A percentile compares a stretch with the other conserved stretches of the same genome.
Conservation (phyloP, 1,140 invertebrate species). For the Lethrus apterus region DNA sequence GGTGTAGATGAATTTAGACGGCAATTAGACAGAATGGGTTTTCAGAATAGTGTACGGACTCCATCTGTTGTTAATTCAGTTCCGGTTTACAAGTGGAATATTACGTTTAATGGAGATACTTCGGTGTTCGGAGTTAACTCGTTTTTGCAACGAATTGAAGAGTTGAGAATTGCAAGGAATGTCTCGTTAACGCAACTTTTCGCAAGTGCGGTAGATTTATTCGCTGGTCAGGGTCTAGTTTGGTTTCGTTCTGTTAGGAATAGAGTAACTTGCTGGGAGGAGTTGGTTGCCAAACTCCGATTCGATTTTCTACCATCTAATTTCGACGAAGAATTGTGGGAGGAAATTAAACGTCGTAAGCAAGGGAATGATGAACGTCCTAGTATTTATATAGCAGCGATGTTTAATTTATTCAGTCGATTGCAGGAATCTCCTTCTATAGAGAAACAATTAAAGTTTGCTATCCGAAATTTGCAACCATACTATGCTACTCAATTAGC, state of each 20-base stretch:
- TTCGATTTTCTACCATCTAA: conserved; percentile 25
- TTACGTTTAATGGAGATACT: conserved; percentile 9
- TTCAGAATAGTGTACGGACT: no score
- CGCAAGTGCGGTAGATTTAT: conserved; percentile 2
- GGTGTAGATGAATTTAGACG: no score
- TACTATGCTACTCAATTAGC: conserved; percentile 1
- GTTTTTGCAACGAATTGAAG: conserved; percentile 10
- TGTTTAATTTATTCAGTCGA: conserved; percentile 33
- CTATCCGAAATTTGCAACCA: no score
- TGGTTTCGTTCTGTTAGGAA: conserved; percentile 3
- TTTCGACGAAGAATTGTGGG: conserved; percentile 27
- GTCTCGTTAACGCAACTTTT: background rate
- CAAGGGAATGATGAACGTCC: conserved; percentile 31
- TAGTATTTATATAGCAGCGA: conserved; percentile 27
- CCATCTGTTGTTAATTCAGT: conserved; percentile 3
- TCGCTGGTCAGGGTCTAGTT: background rate
- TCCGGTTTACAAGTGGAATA: conserved; percentile 10
- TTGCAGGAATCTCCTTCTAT: conserved; percentile 6
- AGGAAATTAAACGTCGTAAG: conserved; percentile 28
- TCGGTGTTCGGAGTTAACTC: conserved; percentile 2
- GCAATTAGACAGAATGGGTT: no score
- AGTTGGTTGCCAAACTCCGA: conserved; percentile 19
- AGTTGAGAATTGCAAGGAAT: conserved; percentile 4
- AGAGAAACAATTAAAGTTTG: no score
- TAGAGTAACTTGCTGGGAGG: conserved; percentile 19